Conservation (phyloP, 2,888 invertebrate species). For the Lepetodrilus schrolli region DNA sequence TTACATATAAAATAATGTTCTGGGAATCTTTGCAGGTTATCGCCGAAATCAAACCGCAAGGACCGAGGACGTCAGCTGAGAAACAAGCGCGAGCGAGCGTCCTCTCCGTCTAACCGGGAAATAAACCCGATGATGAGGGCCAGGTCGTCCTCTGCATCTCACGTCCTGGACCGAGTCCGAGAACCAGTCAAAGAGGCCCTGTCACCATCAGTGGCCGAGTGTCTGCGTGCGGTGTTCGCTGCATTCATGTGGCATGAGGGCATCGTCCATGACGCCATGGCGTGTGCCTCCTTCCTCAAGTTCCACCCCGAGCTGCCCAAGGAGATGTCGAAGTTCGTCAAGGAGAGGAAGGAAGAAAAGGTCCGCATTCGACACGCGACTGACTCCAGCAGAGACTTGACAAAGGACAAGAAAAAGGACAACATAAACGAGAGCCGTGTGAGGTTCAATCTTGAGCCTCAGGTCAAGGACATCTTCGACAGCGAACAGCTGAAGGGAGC, state of each 20-base stretch:
- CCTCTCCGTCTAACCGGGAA: conserved; percentile 73
- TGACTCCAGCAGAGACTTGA: conserved; percentile 59
- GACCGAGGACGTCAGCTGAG: conserved; percentile 77
- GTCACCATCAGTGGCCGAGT: conserved; percentile 93
- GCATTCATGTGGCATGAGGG: conserved; percentile 98
- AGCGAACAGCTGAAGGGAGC: neutral
- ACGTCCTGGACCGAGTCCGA: conserved; percentile 38
- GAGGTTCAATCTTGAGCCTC: conserved; percentile 63
- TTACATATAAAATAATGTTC: too few relatives aligned
- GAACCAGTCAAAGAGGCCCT: conserved; percentile 85
- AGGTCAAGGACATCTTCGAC: conserved; percentile 35
- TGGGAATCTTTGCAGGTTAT: conserved; percentile 58
- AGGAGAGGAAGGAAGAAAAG: conserved; percentile 54
- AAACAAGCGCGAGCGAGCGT: conserved; percentile 73
- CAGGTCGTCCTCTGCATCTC: conserved; percentile 64
- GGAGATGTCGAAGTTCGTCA: conserved; percentile 66
- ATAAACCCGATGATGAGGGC: conserved; percentile 55
- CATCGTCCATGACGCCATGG: conserved; percentile 97
- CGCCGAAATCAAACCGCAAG: conserved; percentile 77
- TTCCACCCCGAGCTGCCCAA: conserved; percentile 79
- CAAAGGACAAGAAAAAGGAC: conserved; percentile 53
- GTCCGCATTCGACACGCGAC: conserved; percentile 63
- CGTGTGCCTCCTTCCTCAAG: conserved; percentile 95
- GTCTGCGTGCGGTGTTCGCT: conserved; percentile 94
- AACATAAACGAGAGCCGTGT: conserved; percentile 68